Base-by-base conservation (phyloP, 2,797 vertebrate genomes). In the Sebastes iracundus region DNA sequence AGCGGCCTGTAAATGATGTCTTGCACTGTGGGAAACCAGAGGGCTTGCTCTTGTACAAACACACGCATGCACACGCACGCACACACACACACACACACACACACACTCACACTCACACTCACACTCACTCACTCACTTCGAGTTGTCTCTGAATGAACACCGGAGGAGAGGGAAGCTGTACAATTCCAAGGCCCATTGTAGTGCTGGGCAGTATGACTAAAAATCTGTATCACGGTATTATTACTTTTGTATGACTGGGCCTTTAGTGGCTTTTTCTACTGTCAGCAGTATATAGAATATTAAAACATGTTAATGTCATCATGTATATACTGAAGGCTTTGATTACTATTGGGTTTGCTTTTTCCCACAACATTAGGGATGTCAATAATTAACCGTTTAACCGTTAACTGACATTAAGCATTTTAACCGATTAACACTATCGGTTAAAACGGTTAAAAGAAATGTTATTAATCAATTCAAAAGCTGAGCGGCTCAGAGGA, bases 1-100 rank as follows among this genome's bases (percentile, higher is more conserved):
- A 84, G 60, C 64, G 53, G 62, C 63, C 78, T 46, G 66, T 77
- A 77, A 92, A 88, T 86, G 46, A 87, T 91, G 88, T 68, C 83
- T 22, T 59, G 83, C 82, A 86, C 90, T 88, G 72, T 88, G 90
- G 88, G 87, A 93, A 91, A 92, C 92, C 79, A 84, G 66, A 68
- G 28, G 52, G 64, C 79, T 75, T 67, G 55, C 67, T 67, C 27
- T n/a, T 32, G 6, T 42, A 76, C 64, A 28, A 5, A 2, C 14
- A 55, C 27, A 75, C 4, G 42, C 49, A 42, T 12, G 14, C 23
- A 49, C 30, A 55, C 32, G 25, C 69, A 33, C 52, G 2, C 22
- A 49, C 22, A n/a, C 10, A 32, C 25, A 28, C 61, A 55, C 27
- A 59, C 35, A 61, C 68, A 49, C 35, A 59, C 46, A 46, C 30